Conservation (phyloP, 2,113 vertebrate genomes). For the Garra rufa region DNA sequence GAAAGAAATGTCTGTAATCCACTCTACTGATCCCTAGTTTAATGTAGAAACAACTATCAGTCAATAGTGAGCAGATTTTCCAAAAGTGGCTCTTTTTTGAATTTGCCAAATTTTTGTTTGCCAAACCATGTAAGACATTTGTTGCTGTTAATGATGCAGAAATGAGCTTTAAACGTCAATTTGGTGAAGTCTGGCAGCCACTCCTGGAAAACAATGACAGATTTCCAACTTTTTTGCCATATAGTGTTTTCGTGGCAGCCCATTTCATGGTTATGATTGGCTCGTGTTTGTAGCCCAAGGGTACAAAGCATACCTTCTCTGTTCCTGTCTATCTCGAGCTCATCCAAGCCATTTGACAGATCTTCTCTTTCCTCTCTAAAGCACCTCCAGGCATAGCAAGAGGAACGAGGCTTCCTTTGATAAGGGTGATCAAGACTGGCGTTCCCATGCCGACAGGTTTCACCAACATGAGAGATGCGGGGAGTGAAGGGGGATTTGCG, state of each 20-base stretch:
- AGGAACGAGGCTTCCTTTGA: slow-evolving; percentile 58
- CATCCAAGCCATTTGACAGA: slow-evolving; percentile 55
- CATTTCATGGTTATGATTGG: slow-evolving; percentile 45
- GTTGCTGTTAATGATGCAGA: background rate
- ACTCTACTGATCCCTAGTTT: background rate
- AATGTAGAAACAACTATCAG: background rate
- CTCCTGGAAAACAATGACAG: background rate
- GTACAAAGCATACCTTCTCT: slow-evolving; percentile 41
- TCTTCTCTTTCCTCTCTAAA: slow-evolving; percentile 52
- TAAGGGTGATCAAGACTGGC: slow-evolving; percentile 61
- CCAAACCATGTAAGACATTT: background rate
- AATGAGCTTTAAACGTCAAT: background rate
- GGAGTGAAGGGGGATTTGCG: background rate
- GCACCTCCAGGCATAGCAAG: slow-evolving; percentile 53
- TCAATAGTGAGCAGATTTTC: background rate
- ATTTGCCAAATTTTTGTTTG: background rate
- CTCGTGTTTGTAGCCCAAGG: slow-evolving; percentile 36
- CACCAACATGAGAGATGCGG: slow-evolving; percentile 45
- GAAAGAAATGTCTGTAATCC: no score
- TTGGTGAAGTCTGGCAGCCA: background rate
- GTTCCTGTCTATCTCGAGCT: slow-evolving; percentile 44
- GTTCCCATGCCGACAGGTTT: slow-evolving; percentile 58
- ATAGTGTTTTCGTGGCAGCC: slow-evolving; percentile 31
- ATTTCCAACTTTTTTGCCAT: slow-evolving; percentile 32
- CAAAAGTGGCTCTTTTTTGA: background rate